Evolutionary conservation across 2,888 invertebrate genomes (phyloP), one percentile per base, ranked within the genome.

Genomic region (Lasioglossum marginatum): DNA sequence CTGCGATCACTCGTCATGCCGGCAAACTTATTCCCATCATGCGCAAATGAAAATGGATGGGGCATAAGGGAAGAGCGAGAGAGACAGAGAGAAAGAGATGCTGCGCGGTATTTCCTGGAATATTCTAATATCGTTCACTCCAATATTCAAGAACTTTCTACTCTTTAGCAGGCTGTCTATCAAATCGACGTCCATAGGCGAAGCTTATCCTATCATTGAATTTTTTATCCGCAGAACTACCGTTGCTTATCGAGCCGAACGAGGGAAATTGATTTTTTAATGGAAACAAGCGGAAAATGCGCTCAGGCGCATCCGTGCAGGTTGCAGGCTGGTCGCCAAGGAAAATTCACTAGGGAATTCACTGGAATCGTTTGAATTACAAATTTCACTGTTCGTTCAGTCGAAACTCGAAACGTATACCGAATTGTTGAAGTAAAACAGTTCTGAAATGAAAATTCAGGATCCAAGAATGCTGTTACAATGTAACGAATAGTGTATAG

Each of bases 91-190:
- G 52, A 6, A 6, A 23, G 52, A 52, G 52, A 60, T 60, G 60
- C 60, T 27, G 60, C 60, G 5, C 14, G 27, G 27, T 60, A 27
- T 60, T 60, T 27, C 16, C 2, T 16, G 5, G 27, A 60, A 31
- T 27, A 60, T 60, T 60, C 60, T 60, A 60, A 60, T 60, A 60
- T 73, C 60, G 57, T 66, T 66, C 31, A 66, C 34, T 66, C 34
- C 23, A 34, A 34, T 66, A 34, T 66, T 66, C 66, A 23, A 34
- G 34, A 66, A 66, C 23, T 34, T 66, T 66, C 34, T 66, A 23
- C 34, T 66, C 66, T 66, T 66, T 66, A 66, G 19, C 34, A 23
- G 66, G 2, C 23, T 19, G 34, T 66, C 66, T 34, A 34, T 66
- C 66, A 34, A 34, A 34, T 66, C 66, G 16, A 27, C 27, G 60